A percentile compares a stretch with the other conserved stretches of the same genome.
These are phyloP conservation scores for Thalassoma bifasciatum DNA, from an alignment of 2,113 vertebrate species.

Conservation along the genomic window DNA sequence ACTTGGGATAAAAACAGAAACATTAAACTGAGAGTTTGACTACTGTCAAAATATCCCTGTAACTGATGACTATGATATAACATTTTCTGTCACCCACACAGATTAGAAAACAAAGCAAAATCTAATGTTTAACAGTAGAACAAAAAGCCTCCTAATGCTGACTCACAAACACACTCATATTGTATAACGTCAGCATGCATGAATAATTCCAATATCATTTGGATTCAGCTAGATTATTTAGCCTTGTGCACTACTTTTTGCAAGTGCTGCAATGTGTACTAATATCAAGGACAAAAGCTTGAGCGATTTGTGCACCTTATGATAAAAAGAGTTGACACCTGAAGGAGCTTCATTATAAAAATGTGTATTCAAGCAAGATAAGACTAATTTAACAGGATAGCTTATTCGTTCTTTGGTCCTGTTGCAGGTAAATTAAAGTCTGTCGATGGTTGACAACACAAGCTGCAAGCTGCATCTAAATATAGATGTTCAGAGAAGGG, in stretches of 20 bases:
- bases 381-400: not conserved
- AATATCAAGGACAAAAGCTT: not conserved
- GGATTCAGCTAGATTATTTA: too few species aligned
- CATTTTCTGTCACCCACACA: not conserved
- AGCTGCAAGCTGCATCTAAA: not conserved
- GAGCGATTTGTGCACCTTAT: too few species aligned
- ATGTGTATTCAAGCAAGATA: too few species aligned
- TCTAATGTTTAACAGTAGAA: not conserved
- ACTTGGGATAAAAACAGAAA: not conserved
- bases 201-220: slow-evolving; percentile 18
- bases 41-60: too few species aligned
- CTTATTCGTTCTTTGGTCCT: not conserved
- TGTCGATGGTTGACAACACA: not conserved
- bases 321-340: too few species aligned
- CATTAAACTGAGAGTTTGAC: too few species aligned
- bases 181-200: slow-evolving; percentile 20
- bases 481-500: not conserved
- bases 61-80: slow-evolving; percentile 11
- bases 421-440: not conserved
- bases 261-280: not conserved
- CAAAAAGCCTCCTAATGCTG: slow-evolving; percentile 37
- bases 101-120: not conserved
- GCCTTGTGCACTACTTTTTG: not conserved
- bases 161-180: slow-evolving; percentile 50
- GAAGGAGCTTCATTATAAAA: too few species aligned